These are phyloP conservation scores for Popillia japonica DNA, from an alignment of 1,140 invertebrate species.

Conservation along the genomic window DNA sequence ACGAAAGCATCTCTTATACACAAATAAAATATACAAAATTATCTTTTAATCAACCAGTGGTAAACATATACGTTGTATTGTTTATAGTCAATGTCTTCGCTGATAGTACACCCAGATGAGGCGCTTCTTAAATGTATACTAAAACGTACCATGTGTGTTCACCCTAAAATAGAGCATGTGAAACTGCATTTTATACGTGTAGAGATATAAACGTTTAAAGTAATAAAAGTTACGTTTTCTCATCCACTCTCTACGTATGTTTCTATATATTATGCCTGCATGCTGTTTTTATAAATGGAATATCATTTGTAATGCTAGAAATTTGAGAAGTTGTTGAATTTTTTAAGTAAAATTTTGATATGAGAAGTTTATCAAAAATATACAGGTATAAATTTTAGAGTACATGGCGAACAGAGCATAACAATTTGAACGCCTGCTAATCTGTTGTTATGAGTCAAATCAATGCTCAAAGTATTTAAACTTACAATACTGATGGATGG, in stretches of 20 bases:
- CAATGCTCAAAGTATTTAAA: too few species aligned
- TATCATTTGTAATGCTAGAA: too few species aligned
- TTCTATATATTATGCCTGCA: neutral
- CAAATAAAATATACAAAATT: conserved; percentile 36
- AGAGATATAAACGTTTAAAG: conserved; percentile 17
- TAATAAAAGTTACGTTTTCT: conserved; percentile 25
- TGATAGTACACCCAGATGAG: conserved; percentile 21
- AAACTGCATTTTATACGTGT: neutral
- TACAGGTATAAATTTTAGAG: too few species aligned
- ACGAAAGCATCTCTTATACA: neutral
- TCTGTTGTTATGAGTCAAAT: too few species aligned
- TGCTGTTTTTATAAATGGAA: neutral
- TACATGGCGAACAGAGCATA: too few species aligned
- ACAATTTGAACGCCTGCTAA: too few species aligned
- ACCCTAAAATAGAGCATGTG: conserved; percentile 33
- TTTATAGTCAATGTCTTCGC: conserved; percentile 23
- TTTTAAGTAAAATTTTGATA: too few species aligned
- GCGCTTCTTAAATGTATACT: conserved; percentile 26
- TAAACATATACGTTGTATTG: conserved; percentile 27
- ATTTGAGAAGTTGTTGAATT: too few species aligned
- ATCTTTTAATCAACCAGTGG: conserved; percentile 17
- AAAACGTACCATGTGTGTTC: conserved; percentile 14
- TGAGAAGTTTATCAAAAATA: too few species aligned
- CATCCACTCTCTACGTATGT: neutral
- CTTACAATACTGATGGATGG: too few species aligned